Conservation (phyloP, 2,888 invertebrate genomes). For the Meta bourneti region DNA sequence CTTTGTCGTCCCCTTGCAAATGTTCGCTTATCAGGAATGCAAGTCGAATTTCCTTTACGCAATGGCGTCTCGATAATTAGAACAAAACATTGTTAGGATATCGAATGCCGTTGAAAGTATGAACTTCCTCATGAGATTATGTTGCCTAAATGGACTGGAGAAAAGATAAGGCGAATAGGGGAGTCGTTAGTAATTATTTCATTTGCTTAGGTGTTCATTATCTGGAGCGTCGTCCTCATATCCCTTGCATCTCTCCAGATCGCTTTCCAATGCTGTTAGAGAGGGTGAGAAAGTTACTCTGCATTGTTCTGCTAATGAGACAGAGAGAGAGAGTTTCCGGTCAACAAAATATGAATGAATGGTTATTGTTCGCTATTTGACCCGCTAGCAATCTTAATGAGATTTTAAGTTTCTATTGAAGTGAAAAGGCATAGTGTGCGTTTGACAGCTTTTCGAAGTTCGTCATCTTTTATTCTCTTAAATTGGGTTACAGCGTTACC, state of each 20-base stretch:
- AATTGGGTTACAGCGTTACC: background rate
- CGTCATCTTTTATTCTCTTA: background rate
- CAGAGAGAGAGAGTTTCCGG: constrained; percentile 15
- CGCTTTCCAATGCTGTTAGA: background rate
- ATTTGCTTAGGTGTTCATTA: constrained; percentile 33
- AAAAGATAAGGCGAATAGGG: background rate
- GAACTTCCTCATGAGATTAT: background rate
- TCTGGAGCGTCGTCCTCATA: constrained; percentile 4
- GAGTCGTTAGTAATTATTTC: constrained; percentile 33
- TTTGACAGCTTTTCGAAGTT: background rate
- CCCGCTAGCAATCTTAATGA: background rate
- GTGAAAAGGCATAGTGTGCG: background rate
- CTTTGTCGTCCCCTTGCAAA: too few species aligned
- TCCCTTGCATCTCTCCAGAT: background rate
- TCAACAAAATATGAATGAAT: constrained; percentile 24
- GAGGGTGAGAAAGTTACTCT: background rate
- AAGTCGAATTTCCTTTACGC: too few species aligned
- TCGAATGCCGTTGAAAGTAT: background rate
- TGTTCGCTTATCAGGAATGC: too few species aligned
- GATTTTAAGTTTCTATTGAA: background rate
- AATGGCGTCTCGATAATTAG: background rate
- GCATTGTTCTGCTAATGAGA: constrained; percentile 48
- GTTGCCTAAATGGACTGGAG: background rate
- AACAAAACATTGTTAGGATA: background rate
- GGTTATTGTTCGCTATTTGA: constrained; percentile 47